Evolutionary conservation across 2,113 vertebrate genomes (phyloP).

Genomic region (Lanius collurio): DNA sequence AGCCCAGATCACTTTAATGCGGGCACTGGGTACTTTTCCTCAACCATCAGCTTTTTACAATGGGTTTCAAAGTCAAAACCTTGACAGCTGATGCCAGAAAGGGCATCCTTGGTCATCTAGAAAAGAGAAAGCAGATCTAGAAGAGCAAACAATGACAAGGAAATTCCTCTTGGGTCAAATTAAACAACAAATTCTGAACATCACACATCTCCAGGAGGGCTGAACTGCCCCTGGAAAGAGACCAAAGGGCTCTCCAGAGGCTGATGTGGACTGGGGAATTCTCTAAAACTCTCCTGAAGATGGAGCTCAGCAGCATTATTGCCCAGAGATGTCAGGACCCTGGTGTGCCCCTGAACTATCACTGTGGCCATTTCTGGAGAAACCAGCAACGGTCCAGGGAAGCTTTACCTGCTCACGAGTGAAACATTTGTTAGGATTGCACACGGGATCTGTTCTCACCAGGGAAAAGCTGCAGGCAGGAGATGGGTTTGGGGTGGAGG

Average conservation of each 20-base stretch:
- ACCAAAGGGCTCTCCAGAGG: neutral
- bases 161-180: neutral
- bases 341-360: rapidly evolving
- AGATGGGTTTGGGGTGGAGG: neutral
- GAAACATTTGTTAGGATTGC: neutral
- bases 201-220: neutral
- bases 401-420: neutral
- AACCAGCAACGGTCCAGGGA: neutral
- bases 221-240: neutral
- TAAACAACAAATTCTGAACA: neutral
- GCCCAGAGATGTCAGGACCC: neutral
- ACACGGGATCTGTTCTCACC: neutral
- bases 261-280: neutral
- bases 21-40: neutral
- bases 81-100: neutral
- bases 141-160: neutral
- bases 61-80: neutral
- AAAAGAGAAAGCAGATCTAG: neutral
- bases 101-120: neutral
- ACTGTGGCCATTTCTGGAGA: neutral
- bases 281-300: neutral
- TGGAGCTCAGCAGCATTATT: neutral
- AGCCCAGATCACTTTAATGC: neutral
- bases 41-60: neutral
- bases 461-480: neutral